phyloP scores from a whole-genome alignment of 2,888 invertebrate genomes.

The Tachina lurida region DNA sequence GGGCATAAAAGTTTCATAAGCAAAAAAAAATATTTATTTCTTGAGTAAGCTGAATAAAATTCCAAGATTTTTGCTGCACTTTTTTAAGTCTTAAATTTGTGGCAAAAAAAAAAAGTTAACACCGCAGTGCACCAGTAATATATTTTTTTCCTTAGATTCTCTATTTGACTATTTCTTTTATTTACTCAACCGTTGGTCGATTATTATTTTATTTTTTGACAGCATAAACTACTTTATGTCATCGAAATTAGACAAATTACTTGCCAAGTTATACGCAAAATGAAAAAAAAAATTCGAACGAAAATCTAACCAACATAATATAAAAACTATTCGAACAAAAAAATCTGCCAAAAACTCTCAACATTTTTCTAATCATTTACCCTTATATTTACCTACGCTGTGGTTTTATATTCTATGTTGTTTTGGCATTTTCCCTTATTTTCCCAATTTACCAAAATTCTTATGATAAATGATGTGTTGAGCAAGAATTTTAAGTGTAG shows the following conservation, averaged over 20 bases:
- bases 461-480: conserved; percentile 66
- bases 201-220: conserved; percentile 1
- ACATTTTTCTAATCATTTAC: neutral
- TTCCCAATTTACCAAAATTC: conserved; percentile 1
- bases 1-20: no score
- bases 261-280: conserved; percentile 24
- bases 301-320: neutral
- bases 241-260: conserved; percentile 47
- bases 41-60: no score
- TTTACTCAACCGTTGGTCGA: neutral
- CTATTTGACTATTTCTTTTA: neutral
- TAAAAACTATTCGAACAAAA: neutral
- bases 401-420: neutral
- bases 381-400: neutral
- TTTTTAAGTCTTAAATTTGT: no score
- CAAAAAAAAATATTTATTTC: no score
- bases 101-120: neutral
- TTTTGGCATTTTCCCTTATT: neutral
- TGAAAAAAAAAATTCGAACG: neutral
- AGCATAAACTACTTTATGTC: conserved; percentile 32
- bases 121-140: neutral
- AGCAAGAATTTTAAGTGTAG: conserved; percentile 41
- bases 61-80: no score
- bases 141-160: neutral
- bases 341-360: neutral